Base-by-base conservation (phyloP, 2,797 vertebrate species). In the Taenioides sp. region DNA sequence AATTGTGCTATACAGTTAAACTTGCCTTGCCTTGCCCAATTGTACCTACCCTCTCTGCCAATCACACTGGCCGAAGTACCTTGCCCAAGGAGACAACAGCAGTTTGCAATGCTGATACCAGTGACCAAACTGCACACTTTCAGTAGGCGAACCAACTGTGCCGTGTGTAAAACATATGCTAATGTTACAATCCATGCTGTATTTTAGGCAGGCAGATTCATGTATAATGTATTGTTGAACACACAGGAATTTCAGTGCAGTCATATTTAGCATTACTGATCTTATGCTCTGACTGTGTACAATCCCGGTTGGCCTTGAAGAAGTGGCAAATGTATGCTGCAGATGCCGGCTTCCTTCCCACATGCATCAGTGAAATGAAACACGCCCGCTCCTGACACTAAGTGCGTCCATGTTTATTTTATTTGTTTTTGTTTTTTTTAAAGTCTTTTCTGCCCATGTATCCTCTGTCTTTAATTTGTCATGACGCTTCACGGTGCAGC, bases 401-500 rank as follows among this genome's bases (percentile, higher is more conserved):
- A 37, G 62, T n/a, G 58, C 62, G 54, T 34, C 64, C 37, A 43
- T 43, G 12, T 43, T 43, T 43, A 43, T 43, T 43, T 43, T 14
- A 43, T 40, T 40, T 40, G 9, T 40, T 40, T 40, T 40, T 40
- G 25, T 40, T 40, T 40, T 2, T 18, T 18, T 20, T n/a, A n/a
- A n/a, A n/a, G n/a, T n/a, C n/a, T n/a, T 28, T 59, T n/a, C 47
- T 58, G 58, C 43, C 67, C 37, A 14, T 66, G 66, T 61, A 25
- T 34, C 37, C 31, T 18, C 43, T 59, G 55, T 66, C 69, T 67
- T 31, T 67, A 25, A 18, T 31, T 7, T 60, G 57, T 74, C 27
- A 80, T 59, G 40, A 76, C 59, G 58, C 40, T 74, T 74, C 76
- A 65, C 73, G 55, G 57, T 69, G 3, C 75, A 74, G 77, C 71